Conservation (phyloP, 2,797 vertebrate species). For the Harpagifer antarcticus region DNA sequence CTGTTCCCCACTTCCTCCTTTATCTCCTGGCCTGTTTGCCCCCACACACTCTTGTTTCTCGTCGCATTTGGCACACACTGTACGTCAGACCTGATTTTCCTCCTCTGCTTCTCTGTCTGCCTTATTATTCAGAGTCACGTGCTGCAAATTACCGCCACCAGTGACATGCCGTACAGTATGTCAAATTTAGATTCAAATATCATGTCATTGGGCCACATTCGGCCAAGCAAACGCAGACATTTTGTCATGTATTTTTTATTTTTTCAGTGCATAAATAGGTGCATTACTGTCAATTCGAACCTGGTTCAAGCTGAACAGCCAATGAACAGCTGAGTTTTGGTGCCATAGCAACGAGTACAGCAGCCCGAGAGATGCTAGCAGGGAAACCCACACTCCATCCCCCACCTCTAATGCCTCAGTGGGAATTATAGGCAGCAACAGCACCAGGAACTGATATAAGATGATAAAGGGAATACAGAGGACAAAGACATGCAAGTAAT, state of each 20-base stretch:
- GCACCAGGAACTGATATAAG: not conserved
- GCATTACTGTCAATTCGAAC: not conserved
- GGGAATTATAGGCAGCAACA: not conserved
- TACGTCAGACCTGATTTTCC: slow-evolving; percentile 2
- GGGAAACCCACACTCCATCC: not conserved
- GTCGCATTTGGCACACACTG: slow-evolving; percentile 5
- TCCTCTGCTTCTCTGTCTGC: slow-evolving; percentile 3
- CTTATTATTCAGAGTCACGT: slow-evolving; percentile 12
- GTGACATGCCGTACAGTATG: not conserved
- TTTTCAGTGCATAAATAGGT: not conserved
- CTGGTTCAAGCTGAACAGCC: not conserved
- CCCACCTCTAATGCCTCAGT: not conserved
- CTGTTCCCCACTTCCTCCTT: not conserved
- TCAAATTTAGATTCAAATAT: not conserved
- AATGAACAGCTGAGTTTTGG: slow-evolving; percentile 11
- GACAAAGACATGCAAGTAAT: not conserved
- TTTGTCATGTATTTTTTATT: not conserved
- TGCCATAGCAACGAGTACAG: slow-evolving; percentile 37
- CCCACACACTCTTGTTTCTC: not conserved
- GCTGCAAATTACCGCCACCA: not conserved
- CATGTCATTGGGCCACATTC: not conserved
- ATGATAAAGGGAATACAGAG: not conserved
- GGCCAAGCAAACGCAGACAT: not conserved
- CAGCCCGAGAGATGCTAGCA: slow-evolving; percentile 9
- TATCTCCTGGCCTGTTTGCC: slow-evolving; percentile 17